These are phyloP conservation scores for Cerastis leucographa DNA, from an alignment of 2,888 invertebrate species.

Conservation along the genomic window DNA sequence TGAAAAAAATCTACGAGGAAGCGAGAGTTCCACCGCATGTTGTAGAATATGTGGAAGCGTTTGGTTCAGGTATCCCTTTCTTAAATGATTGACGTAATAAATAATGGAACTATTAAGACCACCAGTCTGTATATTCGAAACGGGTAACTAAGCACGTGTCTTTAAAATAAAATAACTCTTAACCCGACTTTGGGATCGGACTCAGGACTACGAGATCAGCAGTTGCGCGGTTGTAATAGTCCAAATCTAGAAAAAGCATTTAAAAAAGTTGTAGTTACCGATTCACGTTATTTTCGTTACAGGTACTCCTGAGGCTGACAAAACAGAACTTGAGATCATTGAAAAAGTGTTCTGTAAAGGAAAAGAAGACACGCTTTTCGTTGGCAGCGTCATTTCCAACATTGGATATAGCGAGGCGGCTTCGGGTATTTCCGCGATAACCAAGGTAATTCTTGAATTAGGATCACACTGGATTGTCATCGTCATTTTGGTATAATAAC, in stretches of 20 bases:
- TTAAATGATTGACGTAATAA: background rate
- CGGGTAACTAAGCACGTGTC: background rate
- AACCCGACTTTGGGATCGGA: background rate
- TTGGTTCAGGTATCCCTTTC: constrained; percentile 91
- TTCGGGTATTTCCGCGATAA: constrained; percentile 89
- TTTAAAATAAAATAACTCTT: background rate
- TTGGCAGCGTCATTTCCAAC: constrained; percentile 89
- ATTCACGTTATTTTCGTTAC: constrained; percentile 7
- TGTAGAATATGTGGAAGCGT: constrained; percentile 95
- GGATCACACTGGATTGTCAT: background rate
- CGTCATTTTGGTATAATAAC: background rate
- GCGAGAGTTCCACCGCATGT: constrained; percentile 91
- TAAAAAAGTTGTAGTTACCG: background rate
- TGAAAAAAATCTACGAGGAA: constrained; percentile 91
- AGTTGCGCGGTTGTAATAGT: too few species aligned
- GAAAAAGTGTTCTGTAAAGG: constrained; percentile 90
- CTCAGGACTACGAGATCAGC: background rate
- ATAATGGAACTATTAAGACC: too few species aligned
- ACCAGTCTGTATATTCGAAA: too few species aligned
- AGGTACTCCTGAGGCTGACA: constrained; percentile 91
- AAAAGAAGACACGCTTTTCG: constrained; percentile 90
- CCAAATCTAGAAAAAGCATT: too few species aligned
- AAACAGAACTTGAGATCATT: constrained; percentile 92
- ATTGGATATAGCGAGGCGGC: constrained; percentile 86
- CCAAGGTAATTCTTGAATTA: constrained; percentile 83